Evolutionary conservation across 2,113 vertebrate genomes (phyloP).

Genomic region (Lophotis ruficrista): DNA sequence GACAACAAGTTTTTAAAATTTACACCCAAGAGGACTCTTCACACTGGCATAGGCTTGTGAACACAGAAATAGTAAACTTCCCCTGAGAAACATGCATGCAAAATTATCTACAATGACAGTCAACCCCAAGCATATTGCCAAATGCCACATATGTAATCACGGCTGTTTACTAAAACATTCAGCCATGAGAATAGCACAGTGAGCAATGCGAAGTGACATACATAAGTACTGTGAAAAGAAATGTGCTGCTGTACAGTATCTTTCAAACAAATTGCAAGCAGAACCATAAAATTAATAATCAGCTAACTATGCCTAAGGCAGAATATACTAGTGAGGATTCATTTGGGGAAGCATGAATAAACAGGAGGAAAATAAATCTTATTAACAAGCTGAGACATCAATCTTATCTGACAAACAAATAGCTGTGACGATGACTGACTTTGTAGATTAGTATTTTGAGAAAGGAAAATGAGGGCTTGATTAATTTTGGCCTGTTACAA

Average conservation of each 20-base stretch:
- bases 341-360: background rate
- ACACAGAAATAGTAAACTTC: background rate
- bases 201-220: background rate
- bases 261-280: background rate
- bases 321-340: background rate
- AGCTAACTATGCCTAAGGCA: background rate
- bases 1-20: background rate
- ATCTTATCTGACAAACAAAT: background rate
- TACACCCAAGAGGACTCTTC: background rate
- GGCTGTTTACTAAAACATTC: background rate
- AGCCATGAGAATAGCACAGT: background rate
- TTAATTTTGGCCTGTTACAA: background rate
- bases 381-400: background rate
- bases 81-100: background rate
- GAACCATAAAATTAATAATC: background rate
- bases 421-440: background rate
- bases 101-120: background rate
- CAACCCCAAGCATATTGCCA: background rate
- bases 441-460: background rate
- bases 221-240: background rate
- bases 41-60: background rate
- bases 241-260: background rate
- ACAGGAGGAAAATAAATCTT: background rate
- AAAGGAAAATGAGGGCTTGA: background rate
- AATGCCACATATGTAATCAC: background rate